Percentiles rank a stretch among this genome's conserved stretches.
Evolutionary conservation across 1,140 invertebrate species (phyloP).

Genomic region (Anastrepha obliqua): DNA sequence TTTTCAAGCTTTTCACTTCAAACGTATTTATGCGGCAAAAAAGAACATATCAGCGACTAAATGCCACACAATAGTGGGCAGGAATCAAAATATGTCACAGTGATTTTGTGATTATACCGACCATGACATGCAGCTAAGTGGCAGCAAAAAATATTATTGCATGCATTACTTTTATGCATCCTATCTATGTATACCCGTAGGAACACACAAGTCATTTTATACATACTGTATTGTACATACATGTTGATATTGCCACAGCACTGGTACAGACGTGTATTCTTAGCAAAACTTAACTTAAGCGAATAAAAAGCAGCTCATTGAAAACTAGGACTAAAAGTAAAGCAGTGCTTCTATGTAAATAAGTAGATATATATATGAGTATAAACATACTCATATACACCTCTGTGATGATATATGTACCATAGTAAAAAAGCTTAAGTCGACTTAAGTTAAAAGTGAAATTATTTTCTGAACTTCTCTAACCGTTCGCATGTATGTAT

Average conservation of each 20-base stretch:
- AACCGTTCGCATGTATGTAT: no score
- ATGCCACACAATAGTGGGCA: neutral
- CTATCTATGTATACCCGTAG: no score
- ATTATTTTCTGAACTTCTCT: no score
- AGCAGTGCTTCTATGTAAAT: neutral
- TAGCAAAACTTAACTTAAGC: neutral
- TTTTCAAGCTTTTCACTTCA: no score
- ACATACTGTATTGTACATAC: neutral
- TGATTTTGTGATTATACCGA: neutral
- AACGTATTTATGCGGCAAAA: neutral
- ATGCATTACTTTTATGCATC: no score
- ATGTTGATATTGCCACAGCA: neutral
- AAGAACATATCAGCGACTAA: neutral
- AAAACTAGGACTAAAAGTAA: neutral
- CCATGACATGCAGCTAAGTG: neutral
- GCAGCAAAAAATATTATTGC: neutral
- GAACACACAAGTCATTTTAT: neutral
- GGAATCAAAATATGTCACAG: constrained; percentile 31
- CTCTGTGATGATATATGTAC: no score
- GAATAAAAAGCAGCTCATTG: neutral
- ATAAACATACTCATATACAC: no score
- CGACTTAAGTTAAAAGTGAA: no score
- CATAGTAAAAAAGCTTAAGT: no score
- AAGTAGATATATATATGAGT: neutral
- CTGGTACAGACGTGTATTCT: neutral